These are phyloP conservation scores for Pelobates fuscus DNA, from an alignment of 2,113 vertebrate species.

Conservation along the genomic window DNA sequence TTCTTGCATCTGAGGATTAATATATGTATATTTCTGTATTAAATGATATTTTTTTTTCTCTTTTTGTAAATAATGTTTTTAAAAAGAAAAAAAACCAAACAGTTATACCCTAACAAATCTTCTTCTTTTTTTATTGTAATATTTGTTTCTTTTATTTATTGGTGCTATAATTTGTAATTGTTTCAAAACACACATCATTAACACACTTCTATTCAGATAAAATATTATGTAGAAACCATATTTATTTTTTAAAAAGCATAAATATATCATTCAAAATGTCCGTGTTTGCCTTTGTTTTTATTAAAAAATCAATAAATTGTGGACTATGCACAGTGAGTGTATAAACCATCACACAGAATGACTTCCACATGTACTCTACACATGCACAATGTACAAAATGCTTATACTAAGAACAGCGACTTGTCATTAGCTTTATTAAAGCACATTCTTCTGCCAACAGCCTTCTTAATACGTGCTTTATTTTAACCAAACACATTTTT, in stretches of 20 bases:
- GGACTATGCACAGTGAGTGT: no score
- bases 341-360: no score
- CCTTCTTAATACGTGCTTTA: no score
- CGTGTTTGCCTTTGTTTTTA: constrained; percentile 29
- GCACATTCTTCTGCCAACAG: no score
- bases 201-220: constrained; percentile 80
- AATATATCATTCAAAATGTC: constrained; percentile 76
- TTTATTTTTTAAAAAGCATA: constrained; percentile 85
- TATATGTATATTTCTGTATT: constrained; percentile 83
- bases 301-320: neutral
- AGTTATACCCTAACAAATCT: constrained; percentile 75
- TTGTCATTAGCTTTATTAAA: no score
- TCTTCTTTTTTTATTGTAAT: constrained; percentile 83
- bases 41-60: constrained; percentile 68
- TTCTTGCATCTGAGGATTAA: constrained; percentile 49
- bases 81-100: constrained; percentile 74
- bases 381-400: no score
- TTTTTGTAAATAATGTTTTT: constrained; percentile 63
- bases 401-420: no score
- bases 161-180: constrained; percentile 85
- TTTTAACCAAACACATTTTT: no score
- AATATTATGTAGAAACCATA: constrained; percentile 82
- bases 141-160: constrained; percentile 87
- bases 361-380: no score
- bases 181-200: constrained; percentile 77